Conservation (phyloP, 2,797 vertebrate species). For the Megaceryle alcyon region DNA sequence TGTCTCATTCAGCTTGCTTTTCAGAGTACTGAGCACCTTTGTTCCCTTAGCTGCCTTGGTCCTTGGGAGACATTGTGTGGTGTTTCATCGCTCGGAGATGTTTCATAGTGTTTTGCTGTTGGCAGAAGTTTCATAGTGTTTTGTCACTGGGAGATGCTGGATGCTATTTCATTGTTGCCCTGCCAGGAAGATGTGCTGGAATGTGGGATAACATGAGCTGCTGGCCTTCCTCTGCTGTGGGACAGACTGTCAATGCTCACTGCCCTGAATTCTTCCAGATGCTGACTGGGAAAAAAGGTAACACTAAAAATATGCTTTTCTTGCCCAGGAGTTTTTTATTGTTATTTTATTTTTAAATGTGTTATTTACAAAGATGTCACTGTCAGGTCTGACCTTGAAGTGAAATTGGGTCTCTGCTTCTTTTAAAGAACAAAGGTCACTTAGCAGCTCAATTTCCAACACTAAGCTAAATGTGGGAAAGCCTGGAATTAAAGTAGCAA, state of each 20-base stretch:
- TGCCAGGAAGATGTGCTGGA: slow-evolving; percentile 75
- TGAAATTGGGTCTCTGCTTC: not conserved
- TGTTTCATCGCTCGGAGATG: not conserved
- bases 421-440: not conserved
- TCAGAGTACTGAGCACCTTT: not conserved
- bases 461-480: not conserved
- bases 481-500: not conserved
- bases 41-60: not conserved
- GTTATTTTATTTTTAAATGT: not conserved
- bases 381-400: not conserved
- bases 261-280: slow-evolving; percentile 83
- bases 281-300: slow-evolving; percentile 82
- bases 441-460: not conserved
- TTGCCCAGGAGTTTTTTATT: not conserved
- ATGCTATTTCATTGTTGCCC: not conserved
- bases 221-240: slow-evolving; percentile 82
- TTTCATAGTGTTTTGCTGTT: not conserved
- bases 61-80: not conserved
- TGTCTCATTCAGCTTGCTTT: not conserved
- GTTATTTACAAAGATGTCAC: not conserved
- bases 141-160: not conserved
- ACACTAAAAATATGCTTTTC: not conserved
- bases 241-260: slow-evolving; percentile 80
- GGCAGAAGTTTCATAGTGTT: not conserved
- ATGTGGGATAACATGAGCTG: slow-evolving; percentile 89